These are phyloP conservation scores for Antennarius maculatus DNA, from an alignment of 2,797 vertebrate genomes.

Conservation along the genomic window DNA sequence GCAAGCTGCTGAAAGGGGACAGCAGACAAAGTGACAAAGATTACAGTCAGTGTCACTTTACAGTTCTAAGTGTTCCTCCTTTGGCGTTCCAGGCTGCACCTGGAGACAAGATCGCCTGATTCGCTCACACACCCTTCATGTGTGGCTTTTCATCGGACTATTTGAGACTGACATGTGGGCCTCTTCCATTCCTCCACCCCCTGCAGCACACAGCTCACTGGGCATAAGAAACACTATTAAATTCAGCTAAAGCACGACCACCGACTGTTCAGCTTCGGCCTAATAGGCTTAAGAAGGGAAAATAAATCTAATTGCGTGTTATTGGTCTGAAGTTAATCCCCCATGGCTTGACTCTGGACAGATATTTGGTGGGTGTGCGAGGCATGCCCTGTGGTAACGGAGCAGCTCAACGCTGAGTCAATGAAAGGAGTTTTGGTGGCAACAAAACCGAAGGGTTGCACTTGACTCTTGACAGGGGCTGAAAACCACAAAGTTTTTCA, in stretches of 20 bases:
- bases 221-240: constrained; percentile 89
- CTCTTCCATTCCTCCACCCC: constrained; percentile 56
- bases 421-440: constrained; percentile 32
- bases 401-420: constrained; percentile 31
- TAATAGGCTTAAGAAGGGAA: constrained; percentile 79
- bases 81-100: constrained; percentile 61
- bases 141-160: constrained; percentile 20
- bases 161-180: constrained; percentile 46
- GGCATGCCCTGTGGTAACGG: constrained; percentile 30
- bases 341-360: constrained; percentile 63
- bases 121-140: constrained; percentile 59
- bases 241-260: constrained; percentile 81
- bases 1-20: constrained; percentile 76
- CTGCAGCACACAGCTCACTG: constrained; percentile 71
- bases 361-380: constrained; percentile 36
- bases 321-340: constrained; percentile 80
- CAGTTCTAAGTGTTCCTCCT: constrained; percentile 68
- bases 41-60: constrained; percentile 81
- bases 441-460: constrained; percentile 58
- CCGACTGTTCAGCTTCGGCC: constrained; percentile 69
- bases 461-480: constrained; percentile 66
- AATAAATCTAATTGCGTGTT: constrained; percentile 84
- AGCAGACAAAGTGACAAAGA: constrained; percentile 77
- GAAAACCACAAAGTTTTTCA: constrained; percentile 60
- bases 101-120: constrained; percentile 68